Evolutionary conservation across 2,888 invertebrate species (phyloP), one percentile per base, ranked within the genome.

Genomic region (Stegophylla sp.): DNA sequence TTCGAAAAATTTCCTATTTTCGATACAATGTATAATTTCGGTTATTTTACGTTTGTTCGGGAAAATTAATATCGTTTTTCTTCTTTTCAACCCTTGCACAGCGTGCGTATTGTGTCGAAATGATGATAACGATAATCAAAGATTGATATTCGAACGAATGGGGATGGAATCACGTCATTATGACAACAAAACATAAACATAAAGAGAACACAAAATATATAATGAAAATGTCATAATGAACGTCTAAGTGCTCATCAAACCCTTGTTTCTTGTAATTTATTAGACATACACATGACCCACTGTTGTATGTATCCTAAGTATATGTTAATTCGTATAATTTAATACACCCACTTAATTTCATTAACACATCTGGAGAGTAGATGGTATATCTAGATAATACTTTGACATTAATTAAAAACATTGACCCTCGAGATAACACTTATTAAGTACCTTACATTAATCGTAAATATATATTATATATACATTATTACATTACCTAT

Each of bases 201-300:
- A 0, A 4, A 0, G 0, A 17, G 12, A 15, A 34, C 17, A 28
- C 12, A 5, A n/a, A 28, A n/a, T 48, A 12, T 51, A 28, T 51
- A n/a, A 53, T 34, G 28, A 17, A 13, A 51, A 69, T 34, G 59
- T 61, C 73, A 28, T 73, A 45, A 61, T 45, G 59, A 59, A 73
- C n/a, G 45, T 45, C 59, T 61, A 26, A 73, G 73, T 45, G 59
- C 72, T 41, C 59, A 23, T 41, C 59, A 23, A 41, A 23, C 72
- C 45, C n/a, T n/a, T 20, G 28, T 74, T 51, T 23, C 51, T 53
- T n/a, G 51, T 64, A 53, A 64, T 75, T 75, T 64, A 75, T 64
- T 75, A 45, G 45, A 75, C 45, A 48, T 20, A 3, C 34, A 51
- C 64, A 20, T 41, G 48, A n/a, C n/a, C n/a, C 48, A 64, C 51